These are phyloP conservation scores for Gadopsis marmoratus DNA, from an alignment of 2,797 vertebrate genomes.

Conservation along the genomic window DNA sequence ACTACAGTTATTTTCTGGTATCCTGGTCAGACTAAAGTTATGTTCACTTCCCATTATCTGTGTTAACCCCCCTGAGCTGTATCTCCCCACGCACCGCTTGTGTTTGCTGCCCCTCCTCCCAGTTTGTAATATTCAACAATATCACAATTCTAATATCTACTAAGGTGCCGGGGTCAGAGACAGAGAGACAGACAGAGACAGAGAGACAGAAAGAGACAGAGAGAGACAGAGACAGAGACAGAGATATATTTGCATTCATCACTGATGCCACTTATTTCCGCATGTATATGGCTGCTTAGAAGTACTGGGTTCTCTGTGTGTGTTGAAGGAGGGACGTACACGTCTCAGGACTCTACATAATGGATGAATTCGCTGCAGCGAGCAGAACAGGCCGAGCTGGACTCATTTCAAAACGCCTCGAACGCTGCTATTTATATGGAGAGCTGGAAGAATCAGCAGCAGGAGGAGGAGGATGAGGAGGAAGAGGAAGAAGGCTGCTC, in stretches of 20 bases:
- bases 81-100: too few relatives aligned
- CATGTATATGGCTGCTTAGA: background rate
- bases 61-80: too few relatives aligned
- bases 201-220: too few relatives aligned
- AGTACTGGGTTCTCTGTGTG: background rate
- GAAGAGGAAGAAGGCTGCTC: slow-evolving; percentile 17
- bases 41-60: too few relatives aligned
- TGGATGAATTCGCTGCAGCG: slow-evolving; percentile 68
- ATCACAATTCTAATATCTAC: too few relatives aligned
- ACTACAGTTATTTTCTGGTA: too few relatives aligned
- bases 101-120: too few relatives aligned
- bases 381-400: slow-evolving; percentile 65
- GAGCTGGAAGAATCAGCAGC: slow-evolving; percentile 54
- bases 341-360: slow-evolving; percentile 62
- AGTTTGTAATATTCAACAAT: too few relatives aligned
- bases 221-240: too few relatives aligned
- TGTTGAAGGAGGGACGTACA: slow-evolving; percentile 1
- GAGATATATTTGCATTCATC: slow-evolving; percentile 1
- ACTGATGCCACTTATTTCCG: background rate
- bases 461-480: slow-evolving; percentile 19
- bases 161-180: too few relatives aligned
- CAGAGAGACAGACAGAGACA: too few relatives aligned
- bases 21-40: too few relatives aligned
- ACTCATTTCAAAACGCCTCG: slow-evolving; percentile 73
- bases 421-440: slow-evolving; percentile 75